Evolutionary conservation across 2,113 vertebrate species (phyloP).

Genomic region (Turnix velox): DNA sequence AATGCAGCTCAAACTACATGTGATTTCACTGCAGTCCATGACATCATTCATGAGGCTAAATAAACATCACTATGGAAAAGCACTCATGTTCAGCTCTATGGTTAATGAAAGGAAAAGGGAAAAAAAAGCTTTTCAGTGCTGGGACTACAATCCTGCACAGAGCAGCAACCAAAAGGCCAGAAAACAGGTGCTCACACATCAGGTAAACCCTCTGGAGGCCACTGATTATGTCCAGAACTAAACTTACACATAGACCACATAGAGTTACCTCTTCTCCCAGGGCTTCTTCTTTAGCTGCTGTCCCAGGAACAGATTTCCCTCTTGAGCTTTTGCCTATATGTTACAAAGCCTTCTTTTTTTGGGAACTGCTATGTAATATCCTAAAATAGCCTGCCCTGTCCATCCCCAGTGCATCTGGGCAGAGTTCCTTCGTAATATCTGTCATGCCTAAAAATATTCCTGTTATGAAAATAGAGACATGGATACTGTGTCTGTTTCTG

Average conservation of each 20-base stretch:
- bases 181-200: not conserved
- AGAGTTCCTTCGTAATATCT: constrained; percentile 45
- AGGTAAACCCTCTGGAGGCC: not conserved
- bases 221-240: not conserved
- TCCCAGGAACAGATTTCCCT: not conserved
- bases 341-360: constrained; percentile 33
- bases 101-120: not conserved
- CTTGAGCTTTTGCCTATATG: not conserved
- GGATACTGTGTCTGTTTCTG: not conserved
- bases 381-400: constrained; percentile 35
- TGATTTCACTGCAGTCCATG: not conserved
- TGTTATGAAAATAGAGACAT: constrained; percentile 38
- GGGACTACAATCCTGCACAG: not conserved
- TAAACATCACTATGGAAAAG: not conserved
- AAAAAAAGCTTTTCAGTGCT: not conserved
- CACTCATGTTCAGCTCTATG: not conserved
- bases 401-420: constrained; percentile 5
- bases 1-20: not conserved
- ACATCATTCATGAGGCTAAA: not conserved
- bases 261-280: not conserved
- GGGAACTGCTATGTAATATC: constrained; percentile 32
- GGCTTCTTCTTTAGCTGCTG: not conserved
- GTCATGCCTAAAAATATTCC: constrained; percentile 64
- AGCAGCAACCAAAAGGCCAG: not conserved
- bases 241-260: not conserved